Base-by-base conservation (phyloP, 2,797 vertebrate species). In the Todus mexicanus region DNA sequence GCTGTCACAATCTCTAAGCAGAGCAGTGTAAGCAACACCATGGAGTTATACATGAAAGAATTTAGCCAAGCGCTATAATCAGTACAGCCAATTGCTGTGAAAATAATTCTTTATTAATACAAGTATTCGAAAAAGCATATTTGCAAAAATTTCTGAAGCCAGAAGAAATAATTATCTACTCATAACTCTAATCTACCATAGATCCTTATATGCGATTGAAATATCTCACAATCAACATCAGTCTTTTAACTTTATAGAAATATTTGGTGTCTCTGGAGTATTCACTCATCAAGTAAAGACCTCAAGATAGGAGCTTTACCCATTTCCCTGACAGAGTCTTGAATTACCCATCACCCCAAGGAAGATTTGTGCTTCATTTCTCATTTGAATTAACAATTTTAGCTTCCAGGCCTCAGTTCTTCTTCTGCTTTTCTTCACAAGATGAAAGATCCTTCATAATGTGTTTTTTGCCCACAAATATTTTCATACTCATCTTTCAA, bases 381-480 rank as follows among this genome's bases (percentile, higher is more conserved):
- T 64, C 26, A 56, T 71, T 76, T 78, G 18, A 86, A 84, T 68
- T 59, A 69, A 70, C 10, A 47, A 17, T 43, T 87, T 63, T 33
- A 51, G 51, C 66, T 88, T 75, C 38, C 50, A 87, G 25, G 53
- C 23, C n/a, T 84, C 56, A 16, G 43, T 11, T 56, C 4, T 80
- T 90, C 76, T 84, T 56, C 61, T 65, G 21, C 13, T 66, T 88
- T 84, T 81, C 37, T 88, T 79, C 65, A n/a, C 17, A 66, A 59
- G 35, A 53, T 26, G 66, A 65, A 27, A 69, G 13, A 35, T 48
- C 26, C 26, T 70, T 87, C 20, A 8, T 29, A 72, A 71, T 1
- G 3, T 21, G 9, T 82, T 66, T 65, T 66, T 65, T 61, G 18
- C 5, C 23, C 37, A 50, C 35, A 3, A 60, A 50, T 82, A 79